phyloP scores from a whole-genome alignment of 2,797 vertebrate species.

The Cuniculus paca region DNA sequence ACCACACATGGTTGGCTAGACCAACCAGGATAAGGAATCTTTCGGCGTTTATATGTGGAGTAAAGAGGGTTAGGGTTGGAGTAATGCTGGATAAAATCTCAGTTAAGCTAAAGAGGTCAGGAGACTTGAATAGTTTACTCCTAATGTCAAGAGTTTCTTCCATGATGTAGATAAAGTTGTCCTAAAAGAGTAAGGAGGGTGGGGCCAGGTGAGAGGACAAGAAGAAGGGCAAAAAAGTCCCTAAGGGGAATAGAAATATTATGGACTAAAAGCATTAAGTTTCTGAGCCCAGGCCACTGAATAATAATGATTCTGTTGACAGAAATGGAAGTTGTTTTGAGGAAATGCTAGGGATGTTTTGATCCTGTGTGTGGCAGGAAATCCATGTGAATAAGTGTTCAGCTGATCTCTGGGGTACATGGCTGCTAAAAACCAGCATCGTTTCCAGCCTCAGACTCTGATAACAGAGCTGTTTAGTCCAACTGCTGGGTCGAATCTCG shows the following conservation, averaged over 20 bases:
- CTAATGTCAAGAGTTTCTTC: background rate
- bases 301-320: background rate
- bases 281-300: background rate
- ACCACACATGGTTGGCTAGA: background rate
- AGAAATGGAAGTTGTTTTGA: background rate
- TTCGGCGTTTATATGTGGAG: background rate
- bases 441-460: background rate
- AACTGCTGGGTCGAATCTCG: background rate
- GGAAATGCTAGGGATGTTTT: background rate
- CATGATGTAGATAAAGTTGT: background rate
- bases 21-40: background rate
- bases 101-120: background rate
- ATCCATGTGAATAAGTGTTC: slow-evolving; percentile 20
- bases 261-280: background rate
- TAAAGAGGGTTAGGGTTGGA: background rate
- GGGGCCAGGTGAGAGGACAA: background rate
- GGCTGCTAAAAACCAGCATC: slow-evolving; percentile 6
- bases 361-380: slow-evolving; percentile 32
- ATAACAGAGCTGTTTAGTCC: background rate
- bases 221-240: background rate
- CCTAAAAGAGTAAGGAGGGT: background rate
- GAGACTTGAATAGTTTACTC: background rate
- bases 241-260: background rate
- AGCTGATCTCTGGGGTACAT: background rate
- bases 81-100: background rate